Evolutionary conservation across 2,888 invertebrate species (phyloP).

Genomic region (Drosophila histrio): DNA sequence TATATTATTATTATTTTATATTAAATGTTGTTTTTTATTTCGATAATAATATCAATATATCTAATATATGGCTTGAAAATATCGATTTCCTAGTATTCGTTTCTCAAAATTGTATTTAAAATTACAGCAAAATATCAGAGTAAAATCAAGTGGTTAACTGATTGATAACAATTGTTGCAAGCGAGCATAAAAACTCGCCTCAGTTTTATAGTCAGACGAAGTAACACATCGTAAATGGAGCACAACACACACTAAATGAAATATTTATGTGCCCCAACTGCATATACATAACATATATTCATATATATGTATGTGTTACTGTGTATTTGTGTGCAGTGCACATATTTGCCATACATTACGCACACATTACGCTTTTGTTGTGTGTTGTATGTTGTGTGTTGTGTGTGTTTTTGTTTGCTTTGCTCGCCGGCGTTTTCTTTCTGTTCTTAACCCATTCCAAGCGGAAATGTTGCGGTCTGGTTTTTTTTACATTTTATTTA

Average conservation of each 20-base stretch:
- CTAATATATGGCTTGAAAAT: too few species aligned
- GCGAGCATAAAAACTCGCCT: conserved; percentile 16
- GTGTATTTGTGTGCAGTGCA: conserved; percentile 46
- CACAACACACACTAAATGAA: conserved; percentile 75
- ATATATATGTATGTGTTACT: conserved; percentile 1
- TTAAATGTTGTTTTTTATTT: too few species aligned
- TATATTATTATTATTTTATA: too few species aligned
- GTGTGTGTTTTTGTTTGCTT: conserved; percentile 36
- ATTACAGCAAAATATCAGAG: not conserved
- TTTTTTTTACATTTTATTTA: conserved; percentile 31
- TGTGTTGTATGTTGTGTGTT: conserved; percentile 40
- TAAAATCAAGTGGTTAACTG: conserved; percentile 23
- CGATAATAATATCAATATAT: too few species aligned
- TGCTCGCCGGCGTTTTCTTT: conserved; percentile 31
- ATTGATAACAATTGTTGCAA: conserved; percentile 36
- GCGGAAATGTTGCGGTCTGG: conserved; percentile 46
- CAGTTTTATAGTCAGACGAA: conserved; percentile 50
- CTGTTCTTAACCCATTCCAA: conserved; percentile 48
- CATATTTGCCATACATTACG: conserved; percentile 76
- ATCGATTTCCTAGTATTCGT: too few species aligned
- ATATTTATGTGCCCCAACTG: conserved; percentile 65
- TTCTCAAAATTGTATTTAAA: not conserved
- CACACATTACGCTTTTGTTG: conserved; percentile 70
- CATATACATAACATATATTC: conserved; percentile 7
- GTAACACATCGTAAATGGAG: conserved; percentile 71